A percentile compares a stretch with the other conserved stretches of the same genome.
phyloP scores from a whole-genome alignment of 2,888 invertebrate genomes.

The Phytoseiulus persimilis region DNA sequence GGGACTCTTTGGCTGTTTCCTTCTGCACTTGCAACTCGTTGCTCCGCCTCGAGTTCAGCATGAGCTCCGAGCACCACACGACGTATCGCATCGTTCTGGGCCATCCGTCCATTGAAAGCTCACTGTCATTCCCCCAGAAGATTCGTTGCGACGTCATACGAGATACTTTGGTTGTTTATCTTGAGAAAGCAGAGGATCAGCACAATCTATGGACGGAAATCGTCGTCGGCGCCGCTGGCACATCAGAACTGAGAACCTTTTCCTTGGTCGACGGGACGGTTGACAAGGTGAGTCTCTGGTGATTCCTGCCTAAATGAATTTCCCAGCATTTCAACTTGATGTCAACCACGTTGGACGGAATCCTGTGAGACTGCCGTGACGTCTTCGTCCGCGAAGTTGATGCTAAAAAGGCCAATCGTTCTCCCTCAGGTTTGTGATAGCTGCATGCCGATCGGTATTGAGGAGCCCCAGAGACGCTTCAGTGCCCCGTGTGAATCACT shows the following conservation, averaged over 20 bases:
- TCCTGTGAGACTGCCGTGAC: no score
- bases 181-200: slow-evolving; percentile 23
- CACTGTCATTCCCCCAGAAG: slow-evolving; percentile 19
- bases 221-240: slow-evolving; percentile 14
- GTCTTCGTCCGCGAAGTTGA: no score
- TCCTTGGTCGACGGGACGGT: slow-evolving; percentile 20
- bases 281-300: neutral
- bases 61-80: slow-evolving; percentile 12
- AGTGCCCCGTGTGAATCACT: slow-evolving; percentile 30
- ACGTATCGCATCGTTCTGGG: slow-evolving; percentile 35
- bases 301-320: no score
- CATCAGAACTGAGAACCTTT: neutral
- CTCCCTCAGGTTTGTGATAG: neutral
- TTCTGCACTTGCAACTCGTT: slow-evolving; percentile 28
- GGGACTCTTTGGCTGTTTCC: slow-evolving; percentile 10
- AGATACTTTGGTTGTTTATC: slow-evolving; percentile 6
- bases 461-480: neutral
- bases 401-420: neutral
- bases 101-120: slow-evolving; percentile 34
- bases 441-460: neutral
- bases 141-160: slow-evolving; percentile 14
- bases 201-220: slow-evolving; percentile 32
- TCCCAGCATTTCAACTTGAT: no score
- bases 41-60: slow-evolving; percentile 23
- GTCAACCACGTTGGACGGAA: no score